These are phyloP conservation scores for Sinocyclocheilus anshuiensis DNA, from an alignment of 2,113 vertebrate genomes.

Conservation along the genomic window DNA sequence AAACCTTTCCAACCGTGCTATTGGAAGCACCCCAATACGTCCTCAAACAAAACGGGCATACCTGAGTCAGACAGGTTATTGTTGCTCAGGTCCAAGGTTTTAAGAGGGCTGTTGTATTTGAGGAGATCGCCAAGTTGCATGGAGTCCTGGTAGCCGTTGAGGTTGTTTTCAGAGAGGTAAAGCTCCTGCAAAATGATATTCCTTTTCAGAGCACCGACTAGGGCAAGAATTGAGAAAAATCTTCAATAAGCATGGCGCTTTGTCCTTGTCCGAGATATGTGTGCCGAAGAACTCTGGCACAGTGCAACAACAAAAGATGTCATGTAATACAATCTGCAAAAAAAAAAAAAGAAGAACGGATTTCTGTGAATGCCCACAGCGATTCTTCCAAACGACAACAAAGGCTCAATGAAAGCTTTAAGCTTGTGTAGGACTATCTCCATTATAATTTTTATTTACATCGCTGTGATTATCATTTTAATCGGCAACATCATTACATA, in stretches of 20 bases:
- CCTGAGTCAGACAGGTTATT: conserved; percentile 73
- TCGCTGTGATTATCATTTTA: conserved; percentile 42
- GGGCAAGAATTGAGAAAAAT: conserved; percentile 41
- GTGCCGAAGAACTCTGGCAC: conserved; percentile 1
- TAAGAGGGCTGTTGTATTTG: conserved; percentile 70
- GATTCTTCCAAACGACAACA: conserved; percentile 8
- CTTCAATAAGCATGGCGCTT: conserved; percentile 27
- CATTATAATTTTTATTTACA: conserved; percentile 52
- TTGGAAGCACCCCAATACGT: not conserved
- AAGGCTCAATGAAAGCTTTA: conserved; percentile 19
- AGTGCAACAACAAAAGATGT: conserved; percentile 16
- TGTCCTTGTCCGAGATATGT: conserved; percentile 10
- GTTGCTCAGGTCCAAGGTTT: conserved; percentile 72
- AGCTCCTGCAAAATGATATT: conserved; percentile 72
- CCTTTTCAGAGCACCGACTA: conserved; percentile 72
- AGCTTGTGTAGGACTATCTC: conserved; percentile 20
- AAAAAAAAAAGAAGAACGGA: not conserved
- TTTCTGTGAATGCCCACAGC: conserved; percentile 9
- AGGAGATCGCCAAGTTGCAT: conserved; percentile 77
- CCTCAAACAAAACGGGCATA: conserved; percentile 45
- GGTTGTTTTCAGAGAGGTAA: conserved; percentile 70
- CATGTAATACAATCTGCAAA: not conserved
- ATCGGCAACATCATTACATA: conserved; percentile 54
- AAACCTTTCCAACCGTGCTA: not conserved
- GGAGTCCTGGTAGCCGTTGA: conserved; percentile 78